Evolutionary conservation across 2,888 invertebrate species (phyloP), one percentile per base, ranked within the genome.

Genomic region (Amphipoea lucens): DNA sequence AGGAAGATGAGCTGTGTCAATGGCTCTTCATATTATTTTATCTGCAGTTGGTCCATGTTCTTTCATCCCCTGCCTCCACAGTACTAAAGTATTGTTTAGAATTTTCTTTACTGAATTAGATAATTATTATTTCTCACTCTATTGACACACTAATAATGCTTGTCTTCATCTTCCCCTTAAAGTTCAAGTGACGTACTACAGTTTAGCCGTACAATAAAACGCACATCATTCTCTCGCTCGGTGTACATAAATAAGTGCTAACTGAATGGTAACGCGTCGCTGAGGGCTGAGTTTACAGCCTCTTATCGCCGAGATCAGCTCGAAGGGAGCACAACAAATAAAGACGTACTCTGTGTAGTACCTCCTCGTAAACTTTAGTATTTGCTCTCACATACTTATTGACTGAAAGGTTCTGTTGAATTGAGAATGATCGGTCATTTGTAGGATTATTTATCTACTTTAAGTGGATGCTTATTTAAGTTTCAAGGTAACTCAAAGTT

Each of bases 301-400:
- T 60, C 83, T 86, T 83, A 76, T 86, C 83, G 14, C 68, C 12
- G 36, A 54, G 67, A 83, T 83, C 83, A 67, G 48, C 74, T 54
- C 63, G 51, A 36, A 67, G 67, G 67, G 78, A 63, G 69, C 68
- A 57, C 85, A 60, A 84, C 85, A 65, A 70, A 78, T 83, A 80
- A 62, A 85, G 60, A 74, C 69, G 45, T 42, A 23, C 40, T 23
- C 23, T 67, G 23, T 29, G 66, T 4, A 29, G 36, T 36, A 63
- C 84, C 67, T 54, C 45, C 60, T 73, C 81, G 65, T 74, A 85
- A 75, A 85, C 67, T 63, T 67, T 29, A 81, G 42, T 40, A 36
- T 74, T 63, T 63, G 29, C 67, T 57, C 57, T 14, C 54, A 48
- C 42, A 29, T 20, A 40, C 54, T 72, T 29, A 14, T 29, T 29